A percentile compares a stretch with the other conserved stretches of the same genome.
phyloP scores from a whole-genome alignment of 2,113 vertebrate genomes.

The Falcunculus frontatus region DNA sequence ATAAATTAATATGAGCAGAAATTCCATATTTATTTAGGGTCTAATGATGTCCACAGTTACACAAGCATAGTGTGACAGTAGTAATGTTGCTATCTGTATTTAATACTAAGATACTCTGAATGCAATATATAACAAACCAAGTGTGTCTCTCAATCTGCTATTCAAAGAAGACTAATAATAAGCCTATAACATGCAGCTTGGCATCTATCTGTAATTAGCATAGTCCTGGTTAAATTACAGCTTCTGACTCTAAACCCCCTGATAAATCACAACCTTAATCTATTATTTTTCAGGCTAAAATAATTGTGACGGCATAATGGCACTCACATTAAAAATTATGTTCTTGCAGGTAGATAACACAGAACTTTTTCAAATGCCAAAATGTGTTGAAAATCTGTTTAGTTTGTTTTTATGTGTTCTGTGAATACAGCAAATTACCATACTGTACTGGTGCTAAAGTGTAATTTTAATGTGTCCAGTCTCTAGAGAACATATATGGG shows the following conservation, averaged over 20 bases:
- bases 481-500: not conserved
- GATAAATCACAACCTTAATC: not conserved
- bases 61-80: not conserved
- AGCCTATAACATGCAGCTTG: not conserved
- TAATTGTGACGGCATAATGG: not conserved
- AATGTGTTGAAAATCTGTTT: not conserved
- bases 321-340: not conserved
- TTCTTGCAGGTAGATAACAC: not conserved
- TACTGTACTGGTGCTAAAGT: not conserved
- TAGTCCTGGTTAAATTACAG: not conserved
- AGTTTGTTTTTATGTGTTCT: not conserved
- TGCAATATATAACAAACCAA: not conserved
- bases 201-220: not conserved
- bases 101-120: not conserved
- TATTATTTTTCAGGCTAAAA: not conserved
- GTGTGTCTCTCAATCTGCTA: not conserved
- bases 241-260: not conserved
- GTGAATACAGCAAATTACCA: not conserved
- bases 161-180: not conserved
- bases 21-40: not conserved
- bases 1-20: not conserved
- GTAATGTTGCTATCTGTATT: not conserved
- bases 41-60: not conserved
- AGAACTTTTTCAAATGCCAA: not conserved
- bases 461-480: not conserved